A percentile compares a stretch with the other conserved stretches of the same genome.
phyloP scores from a whole-genome alignment of 2,113 vertebrate species.

The Sorex fumeus region DNA sequence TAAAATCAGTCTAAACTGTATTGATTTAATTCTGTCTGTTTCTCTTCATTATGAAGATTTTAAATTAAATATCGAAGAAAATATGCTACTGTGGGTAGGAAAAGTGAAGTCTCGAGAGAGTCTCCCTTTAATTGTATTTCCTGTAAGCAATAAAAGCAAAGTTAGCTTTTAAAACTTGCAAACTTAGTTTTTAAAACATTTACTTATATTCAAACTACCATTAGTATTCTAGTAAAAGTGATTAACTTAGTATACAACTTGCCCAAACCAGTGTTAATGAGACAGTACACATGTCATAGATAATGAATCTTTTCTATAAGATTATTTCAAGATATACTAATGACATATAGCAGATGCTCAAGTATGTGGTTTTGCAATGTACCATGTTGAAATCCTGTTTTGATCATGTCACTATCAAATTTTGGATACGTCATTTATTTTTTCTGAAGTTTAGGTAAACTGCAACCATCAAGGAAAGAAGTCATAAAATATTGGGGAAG shows the following conservation, averaged over 20 bases:
- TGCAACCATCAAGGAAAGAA: neutral
- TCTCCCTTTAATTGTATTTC: neutral
- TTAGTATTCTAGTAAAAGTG: too few relatives aligned
- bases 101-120: neutral
- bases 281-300: neutral
- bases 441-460: neutral
- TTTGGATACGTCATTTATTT: neutral
- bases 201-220: too few relatives aligned
- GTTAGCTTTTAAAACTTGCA: neutral
- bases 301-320: neutral
- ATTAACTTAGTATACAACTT: too few relatives aligned
- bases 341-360: neutral
- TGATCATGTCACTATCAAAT: neutral
- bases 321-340: neutral
- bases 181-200: neutral
- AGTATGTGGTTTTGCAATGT: neutral
- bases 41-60: neutral
- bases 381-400: neutral
- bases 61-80: slow-evolving; percentile 19
- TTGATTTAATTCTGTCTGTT: too few relatives aligned
- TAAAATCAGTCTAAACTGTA: too few relatives aligned
- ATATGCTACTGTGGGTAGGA: neutral
- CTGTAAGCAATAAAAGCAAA: neutral
- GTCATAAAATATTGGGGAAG: too few relatives aligned
- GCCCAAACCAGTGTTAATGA: too few relatives aligned